These are phyloP conservation scores for Drosophila planitibia DNA, from an alignment of 2,888 invertebrate species.

Conservation along the genomic window DNA sequence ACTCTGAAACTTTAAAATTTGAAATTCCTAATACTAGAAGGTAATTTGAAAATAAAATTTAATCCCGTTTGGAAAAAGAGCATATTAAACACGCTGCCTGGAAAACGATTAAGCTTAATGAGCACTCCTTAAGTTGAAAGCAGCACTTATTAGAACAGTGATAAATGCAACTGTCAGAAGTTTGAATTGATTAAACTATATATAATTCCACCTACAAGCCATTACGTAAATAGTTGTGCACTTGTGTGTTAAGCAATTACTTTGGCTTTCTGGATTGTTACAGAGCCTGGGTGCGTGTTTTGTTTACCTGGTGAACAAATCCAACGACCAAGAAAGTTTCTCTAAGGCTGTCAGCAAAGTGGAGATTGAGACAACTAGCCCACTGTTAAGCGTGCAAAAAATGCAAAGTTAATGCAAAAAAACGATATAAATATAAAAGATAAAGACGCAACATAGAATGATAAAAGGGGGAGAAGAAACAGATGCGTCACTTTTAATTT, in stretches of 20 bases:
- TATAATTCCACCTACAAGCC: not conserved
- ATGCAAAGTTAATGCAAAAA: conserved; percentile 10
- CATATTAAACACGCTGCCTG: not conserved
- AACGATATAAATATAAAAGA: conserved; percentile 22
- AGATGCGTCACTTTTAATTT: conserved; percentile 77
- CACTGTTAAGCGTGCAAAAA: conserved; percentile 19
- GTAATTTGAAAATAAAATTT: not conserved
- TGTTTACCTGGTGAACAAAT: conserved; percentile 26
- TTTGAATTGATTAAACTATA: not conserved
- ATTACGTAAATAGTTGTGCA: not conserved
- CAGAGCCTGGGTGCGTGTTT: conserved; percentile 38
- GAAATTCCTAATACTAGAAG: not conserved
- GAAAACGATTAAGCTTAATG: not conserved
- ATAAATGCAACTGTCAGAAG: not conserved
- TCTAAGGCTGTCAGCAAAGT: not conserved
- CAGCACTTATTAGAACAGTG: not conserved
- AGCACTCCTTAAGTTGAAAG: not conserved
- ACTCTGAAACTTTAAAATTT: not conserved
- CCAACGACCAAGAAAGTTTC: not conserved
- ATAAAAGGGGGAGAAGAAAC: conserved; percentile 8
- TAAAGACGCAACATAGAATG: conserved; percentile 16
- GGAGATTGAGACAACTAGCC: conserved; percentile 2
- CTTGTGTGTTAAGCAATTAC: not conserved
- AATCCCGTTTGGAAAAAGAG: not conserved
- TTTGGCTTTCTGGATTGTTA: conserved; percentile 37